Percentiles rank a stretch among this genome's conserved stretches.
Conservation (phyloP, 1,140 invertebrate species). For the Drosophila miranda region DNA sequence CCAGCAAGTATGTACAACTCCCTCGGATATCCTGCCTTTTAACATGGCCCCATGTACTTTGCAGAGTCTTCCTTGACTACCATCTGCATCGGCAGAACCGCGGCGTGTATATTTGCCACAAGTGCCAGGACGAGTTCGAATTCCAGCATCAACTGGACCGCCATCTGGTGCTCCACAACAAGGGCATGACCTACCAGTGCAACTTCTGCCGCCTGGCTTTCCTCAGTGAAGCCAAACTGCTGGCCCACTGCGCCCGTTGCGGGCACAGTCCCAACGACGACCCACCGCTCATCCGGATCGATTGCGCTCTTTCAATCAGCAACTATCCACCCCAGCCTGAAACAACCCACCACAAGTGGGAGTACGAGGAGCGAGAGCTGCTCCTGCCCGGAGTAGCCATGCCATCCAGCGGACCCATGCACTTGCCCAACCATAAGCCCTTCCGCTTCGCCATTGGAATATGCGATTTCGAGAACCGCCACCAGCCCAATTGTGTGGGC, state of each 20-base stretch:
- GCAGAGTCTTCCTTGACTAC: constrained; percentile 74
- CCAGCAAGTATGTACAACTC: constrained; percentile 61
- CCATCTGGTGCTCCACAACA: constrained; percentile 65
- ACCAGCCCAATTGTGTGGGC: constrained; percentile 71
- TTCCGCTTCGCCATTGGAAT: constrained; percentile 67
- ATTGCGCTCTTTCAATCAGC: constrained; percentile 57
- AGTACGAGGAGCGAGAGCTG: constrained; percentile 47
- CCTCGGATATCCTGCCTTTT: background rate
- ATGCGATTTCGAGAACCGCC: constrained; percentile 63
- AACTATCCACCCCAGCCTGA: constrained; percentile 30
- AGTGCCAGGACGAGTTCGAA: constrained; percentile 69
- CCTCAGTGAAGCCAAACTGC: constrained; percentile 58
- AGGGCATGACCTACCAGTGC: constrained; percentile 66
- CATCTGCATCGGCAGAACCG: constrained; percentile 70
- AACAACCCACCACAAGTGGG: background rate
- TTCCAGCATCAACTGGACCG: constrained; percentile 71
- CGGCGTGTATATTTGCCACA: constrained; percentile 70
- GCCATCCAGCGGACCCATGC: constrained; percentile 55
- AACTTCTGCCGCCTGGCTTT: constrained; percentile 72
- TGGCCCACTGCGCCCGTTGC: constrained; percentile 60
- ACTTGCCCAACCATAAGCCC: constrained; percentile 66
- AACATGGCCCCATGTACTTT: background rate
- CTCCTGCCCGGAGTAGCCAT: constrained; percentile 36
- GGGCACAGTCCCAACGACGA: constrained; percentile 67
- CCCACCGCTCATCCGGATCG: constrained; percentile 58